Evolutionary conservation across 2,797 vertebrate genomes (phyloP).

Genomic region (Streptopelia turtur): DNA sequence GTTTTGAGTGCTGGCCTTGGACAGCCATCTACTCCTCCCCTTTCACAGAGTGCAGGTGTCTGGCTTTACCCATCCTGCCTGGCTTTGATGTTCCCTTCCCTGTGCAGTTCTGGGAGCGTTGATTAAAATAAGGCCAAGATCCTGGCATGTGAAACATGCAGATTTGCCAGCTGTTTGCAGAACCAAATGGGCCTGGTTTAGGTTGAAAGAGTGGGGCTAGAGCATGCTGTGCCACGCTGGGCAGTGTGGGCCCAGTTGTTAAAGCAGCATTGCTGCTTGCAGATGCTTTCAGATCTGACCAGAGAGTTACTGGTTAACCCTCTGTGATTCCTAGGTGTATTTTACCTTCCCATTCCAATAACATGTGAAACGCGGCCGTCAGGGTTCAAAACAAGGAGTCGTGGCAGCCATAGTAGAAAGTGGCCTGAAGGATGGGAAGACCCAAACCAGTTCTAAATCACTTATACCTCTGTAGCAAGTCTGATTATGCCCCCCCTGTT

Average conservation of each 20-base stretch:
- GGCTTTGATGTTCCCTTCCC: neutral
- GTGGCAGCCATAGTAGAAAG: neutral
- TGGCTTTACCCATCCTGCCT: neutral
- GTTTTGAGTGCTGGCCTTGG: neutral
- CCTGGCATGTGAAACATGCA: accelerated
- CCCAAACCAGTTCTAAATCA: neutral
- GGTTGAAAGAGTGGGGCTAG: neutral
- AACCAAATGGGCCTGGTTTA: neutral
- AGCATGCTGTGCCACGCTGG: neutral
- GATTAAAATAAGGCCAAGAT: neutral
- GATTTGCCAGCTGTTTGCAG: neutral
- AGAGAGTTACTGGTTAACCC: neutral
- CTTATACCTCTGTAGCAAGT: neutral
- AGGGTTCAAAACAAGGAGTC: neutral
- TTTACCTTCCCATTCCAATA: neutral
- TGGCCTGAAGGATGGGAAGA: neutral
- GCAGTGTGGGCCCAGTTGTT: neutral
- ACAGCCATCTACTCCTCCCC: neutral
- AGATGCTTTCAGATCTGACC: neutral
- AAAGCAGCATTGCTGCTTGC: neutral
- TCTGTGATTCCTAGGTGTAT: neutral
- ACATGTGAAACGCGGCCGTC: accelerated
- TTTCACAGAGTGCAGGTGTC: neutral
- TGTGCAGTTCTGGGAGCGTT: neutral
- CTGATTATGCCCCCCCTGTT: neutral